Evolutionary conservation across 2,888 invertebrate species (phyloP), one percentile per base, ranked within the genome.

Genomic region (Andrena dorsata): DNA sequence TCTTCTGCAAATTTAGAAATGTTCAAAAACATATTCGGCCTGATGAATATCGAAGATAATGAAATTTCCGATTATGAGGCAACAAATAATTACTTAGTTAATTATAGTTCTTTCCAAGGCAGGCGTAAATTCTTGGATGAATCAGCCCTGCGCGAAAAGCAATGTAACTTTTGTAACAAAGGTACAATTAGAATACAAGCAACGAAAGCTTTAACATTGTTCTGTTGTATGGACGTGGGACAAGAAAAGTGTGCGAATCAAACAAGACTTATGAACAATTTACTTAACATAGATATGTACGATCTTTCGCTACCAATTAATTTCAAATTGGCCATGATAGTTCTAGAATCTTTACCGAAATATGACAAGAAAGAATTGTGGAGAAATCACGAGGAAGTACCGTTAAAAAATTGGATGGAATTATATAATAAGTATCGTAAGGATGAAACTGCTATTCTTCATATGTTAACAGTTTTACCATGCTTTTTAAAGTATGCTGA

Each of bases 401-500:
- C 61, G 80, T 86, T 94, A 8, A 79, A 90, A 51, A 90, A 93
- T 53, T 61, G 94, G 4, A 77, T 92, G 49, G 82, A 89, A 16
- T 80, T 95, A 8, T 94, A 92, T 77, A 71, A 89, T 8, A 73
- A 80, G 2, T 91, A 92, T 84, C 89, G 90, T 74, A 89, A 90
- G 8, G 93, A 94, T 72, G 91, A 92, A 69, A 89, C 91, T 35
- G 90, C 91, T 66, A 90, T 92, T 1, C 76, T 90, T 23, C 90
- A 91, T 13, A 83, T 95, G 30, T 85, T 95, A 5, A 82, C 90
- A 32, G 75, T 93, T n/a, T 76, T 94, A 20, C 93, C 94, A 30
- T 85, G 89, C 72, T 87, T 91, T 23, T 77, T 91, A 10, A 60
- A 83, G 10, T 82, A 87, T 53, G 73, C 79, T 10, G 69, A 32